Evolutionary conservation across 2,888 invertebrate genomes (phyloP).

Genomic region (Cylindroiulus punctatus): DNA sequence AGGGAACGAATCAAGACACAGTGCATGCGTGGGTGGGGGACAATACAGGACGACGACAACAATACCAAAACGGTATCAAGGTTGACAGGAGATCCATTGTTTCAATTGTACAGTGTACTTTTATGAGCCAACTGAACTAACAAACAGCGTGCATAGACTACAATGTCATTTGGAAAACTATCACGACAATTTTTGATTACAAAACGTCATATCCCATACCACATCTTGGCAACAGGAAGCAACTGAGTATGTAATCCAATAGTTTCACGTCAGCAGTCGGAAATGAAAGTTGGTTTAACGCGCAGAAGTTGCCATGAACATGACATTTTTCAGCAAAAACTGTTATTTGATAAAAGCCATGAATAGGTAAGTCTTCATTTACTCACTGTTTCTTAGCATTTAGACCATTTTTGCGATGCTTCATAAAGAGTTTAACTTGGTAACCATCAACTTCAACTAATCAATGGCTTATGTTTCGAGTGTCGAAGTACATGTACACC

Average conservation of each 20-base stretch:
- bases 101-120: not conserved
- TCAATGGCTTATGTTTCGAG: too few relatives aligned
- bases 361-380: too few relatives aligned
- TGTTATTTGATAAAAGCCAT: too few relatives aligned
- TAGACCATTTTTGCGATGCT: too few relatives aligned
- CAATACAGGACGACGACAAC: not conserved
- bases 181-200: not conserved
- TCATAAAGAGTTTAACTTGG: too few relatives aligned
- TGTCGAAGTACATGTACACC: too few relatives aligned
- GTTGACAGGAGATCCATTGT: not conserved
- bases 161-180: not conserved
- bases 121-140: not conserved
- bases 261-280: not conserved
- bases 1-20: not conserved
- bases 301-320: too few relatives aligned
- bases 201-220: not conserved
- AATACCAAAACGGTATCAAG: slow-evolving; percentile 1
- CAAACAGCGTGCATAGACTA: not conserved
- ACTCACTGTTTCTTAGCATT: too few relatives aligned
- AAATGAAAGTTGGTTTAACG: not conserved
- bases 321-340: too few relatives aligned
- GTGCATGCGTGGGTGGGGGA: not conserved
- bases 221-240: slow-evolving; percentile 2
- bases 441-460: too few relatives aligned
- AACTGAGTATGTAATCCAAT: not conserved